Conservation (phyloP, 2,113 vertebrate species). For the Mormyrus lacerda region DNA sequence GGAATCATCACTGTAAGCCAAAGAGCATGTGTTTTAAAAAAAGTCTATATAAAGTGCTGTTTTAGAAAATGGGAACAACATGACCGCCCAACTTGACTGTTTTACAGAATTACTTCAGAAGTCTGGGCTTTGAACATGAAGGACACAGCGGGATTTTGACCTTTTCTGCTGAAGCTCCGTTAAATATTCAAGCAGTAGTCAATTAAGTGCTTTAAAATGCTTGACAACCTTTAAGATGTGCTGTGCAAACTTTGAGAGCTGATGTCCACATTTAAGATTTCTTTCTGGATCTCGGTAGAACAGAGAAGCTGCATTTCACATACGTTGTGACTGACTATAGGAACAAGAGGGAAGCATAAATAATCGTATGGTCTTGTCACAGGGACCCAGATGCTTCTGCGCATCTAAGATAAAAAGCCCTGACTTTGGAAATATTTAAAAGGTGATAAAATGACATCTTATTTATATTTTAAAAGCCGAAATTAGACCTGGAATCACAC, state of each 20-base stretch:
- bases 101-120: background rate
- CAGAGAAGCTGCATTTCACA: background rate
- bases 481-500: background rate
- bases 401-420: background rate
- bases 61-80: background rate
- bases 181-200: background rate
- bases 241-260: background rate
- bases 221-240: background rate
- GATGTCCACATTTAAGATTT: background rate
- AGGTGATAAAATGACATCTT: background rate
- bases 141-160: background rate
- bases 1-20: background rate
- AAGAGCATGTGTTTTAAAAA: background rate
- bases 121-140: background rate
- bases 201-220: background rate
- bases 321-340: background rate
- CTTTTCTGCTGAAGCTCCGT: background rate
- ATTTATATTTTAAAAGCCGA: background rate
- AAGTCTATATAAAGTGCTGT: background rate
- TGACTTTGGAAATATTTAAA: background rate
- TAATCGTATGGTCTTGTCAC: background rate
- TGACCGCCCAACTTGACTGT: background rate
- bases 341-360: background rate
- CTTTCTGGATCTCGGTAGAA: background rate
- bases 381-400: background rate